Percentiles rank a stretch among this genome's conserved stretches.
Evolutionary conservation across 2,888 invertebrate species (phyloP).

Genomic region (Heliconius ethilla): DNA sequence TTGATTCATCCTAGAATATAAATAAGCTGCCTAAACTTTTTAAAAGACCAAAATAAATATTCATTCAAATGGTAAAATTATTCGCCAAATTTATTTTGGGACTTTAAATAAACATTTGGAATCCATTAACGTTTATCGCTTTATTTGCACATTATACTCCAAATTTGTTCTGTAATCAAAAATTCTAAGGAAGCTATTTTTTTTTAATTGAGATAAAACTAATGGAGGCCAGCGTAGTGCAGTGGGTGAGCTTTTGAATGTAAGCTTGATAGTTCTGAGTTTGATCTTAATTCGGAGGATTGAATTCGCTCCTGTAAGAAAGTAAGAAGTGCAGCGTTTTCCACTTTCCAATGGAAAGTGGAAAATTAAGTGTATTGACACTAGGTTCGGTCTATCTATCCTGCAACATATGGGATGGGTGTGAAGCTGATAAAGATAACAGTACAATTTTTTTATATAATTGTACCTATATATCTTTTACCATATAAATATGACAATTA

Average conservation of each 20-base stretch:
- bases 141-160: slow-evolving; percentile 12
- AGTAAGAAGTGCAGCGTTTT: no score
- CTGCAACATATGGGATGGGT: no score
- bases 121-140: slow-evolving; percentile 35
- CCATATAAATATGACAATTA: no score
- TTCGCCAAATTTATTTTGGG: slow-evolving; percentile 30
- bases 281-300: background rate
- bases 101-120: slow-evolving; percentile 37
- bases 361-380: no score
- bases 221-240: no score
- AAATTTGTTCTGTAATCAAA: slow-evolving; percentile 6
- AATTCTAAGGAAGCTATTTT: background rate
- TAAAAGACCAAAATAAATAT: slow-evolving; percentile 30
- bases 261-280: background rate
- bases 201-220: background rate
- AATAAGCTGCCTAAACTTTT: slow-evolving; percentile 16
- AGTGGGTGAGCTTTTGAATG: no score
- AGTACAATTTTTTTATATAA: no score
- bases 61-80: slow-evolving; percentile 34
- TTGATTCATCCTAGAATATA: slow-evolving; percentile 12
- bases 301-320: no score
- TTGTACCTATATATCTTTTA: no score
- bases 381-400: no score
- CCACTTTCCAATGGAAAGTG: no score
- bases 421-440: no score